Evolutionary conservation across 2,113 vertebrate species (phyloP), one percentile per base, ranked within the genome.

Genomic region (Poicephalus gulielmi): DNA sequence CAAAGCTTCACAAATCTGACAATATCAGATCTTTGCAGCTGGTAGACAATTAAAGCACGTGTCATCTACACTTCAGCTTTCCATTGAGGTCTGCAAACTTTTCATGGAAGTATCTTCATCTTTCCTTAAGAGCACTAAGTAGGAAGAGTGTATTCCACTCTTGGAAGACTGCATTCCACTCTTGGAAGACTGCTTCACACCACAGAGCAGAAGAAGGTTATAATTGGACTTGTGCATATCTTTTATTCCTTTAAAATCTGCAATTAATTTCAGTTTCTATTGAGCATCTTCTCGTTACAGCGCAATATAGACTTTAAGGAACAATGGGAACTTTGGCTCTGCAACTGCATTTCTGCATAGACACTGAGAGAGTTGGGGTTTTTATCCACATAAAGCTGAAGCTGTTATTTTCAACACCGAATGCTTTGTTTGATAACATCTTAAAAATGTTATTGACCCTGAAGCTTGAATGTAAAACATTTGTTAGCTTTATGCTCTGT

Each of bases 381-480:
- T 73, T 80, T 8, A 37, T 91, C 78, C 74, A 7, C 62, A 70
- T 31, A 44, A 60, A 83, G 10, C 44, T 49, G 71, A 63, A 31
- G 50, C 33, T 95, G 44, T 47, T 91, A 69, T 88, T 92, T 94
- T 78, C 37, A 83, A 80, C 71, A 83, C n/a, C 47, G 79, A 75
- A 71, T 78, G 13, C 3, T 93, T 96, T 86, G 46, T 83, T 77
- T 92, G 76, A 95, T 94, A 96, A 81, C 33, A 83, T 90, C 76
- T 93, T 88, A 64, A 90, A 94, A 90, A 52, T 52, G 11, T 70
- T 93, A 96, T 88, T 83, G 88, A 88, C 86, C 43, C 39, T 88
- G 73, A 93, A 88, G 60, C 24, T 93, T 95, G 94, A 95, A 95
- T 73, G 19, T 75, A 60, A 50, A 95, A 83, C 93, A 93, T 95